A percentile compares a stretch with the other conserved stretches of the same genome.
These are phyloP conservation scores for Centruroides vittatus DNA, from an alignment of 1,140 invertebrate species.

Conservation along the genomic window DNA sequence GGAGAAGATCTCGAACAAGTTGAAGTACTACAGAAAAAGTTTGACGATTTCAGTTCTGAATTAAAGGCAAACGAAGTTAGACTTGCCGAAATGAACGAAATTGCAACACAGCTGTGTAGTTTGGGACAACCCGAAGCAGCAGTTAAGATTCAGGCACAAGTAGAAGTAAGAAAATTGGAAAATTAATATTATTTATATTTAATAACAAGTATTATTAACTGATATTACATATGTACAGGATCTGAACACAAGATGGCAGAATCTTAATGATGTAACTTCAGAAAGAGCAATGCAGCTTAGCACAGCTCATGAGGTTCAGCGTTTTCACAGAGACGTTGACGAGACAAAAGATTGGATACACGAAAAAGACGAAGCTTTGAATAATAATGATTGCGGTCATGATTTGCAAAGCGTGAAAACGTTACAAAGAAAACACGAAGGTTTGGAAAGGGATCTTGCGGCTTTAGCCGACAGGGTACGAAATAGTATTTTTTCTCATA, in stretches of 20 bases:
- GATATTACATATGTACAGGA: conserved; percentile 31
- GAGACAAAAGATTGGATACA: conserved; percentile 99
- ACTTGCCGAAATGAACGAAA: conserved; percentile 91
- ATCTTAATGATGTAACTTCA: conserved; percentile 71
- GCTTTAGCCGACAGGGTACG: conserved; percentile 69
- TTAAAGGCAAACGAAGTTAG: conserved; percentile 94
- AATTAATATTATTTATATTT: no score
- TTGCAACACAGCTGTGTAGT: conserved; percentile 85
- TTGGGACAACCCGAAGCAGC: conserved; percentile 97
- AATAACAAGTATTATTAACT: no score
- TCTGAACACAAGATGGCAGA: conserved; percentile 84
- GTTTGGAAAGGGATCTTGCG: conserved; percentile 87
- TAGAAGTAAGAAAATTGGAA: conserved; percentile 38
- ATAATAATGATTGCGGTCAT: conserved; percentile 89
- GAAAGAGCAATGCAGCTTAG: conserved; percentile 86
- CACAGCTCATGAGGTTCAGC: conserved; percentile 94
- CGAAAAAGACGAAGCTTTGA: conserved; percentile 92
- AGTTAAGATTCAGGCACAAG: conserved; percentile 94
- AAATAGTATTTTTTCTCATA: no score
- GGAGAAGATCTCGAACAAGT: conserved; percentile 95
- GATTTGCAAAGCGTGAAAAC: conserved; percentile 94
- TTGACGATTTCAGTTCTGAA: conserved; percentile 97
- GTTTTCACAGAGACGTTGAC: conserved; percentile 96
- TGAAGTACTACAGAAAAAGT: conserved; percentile 98
- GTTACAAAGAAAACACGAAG: conserved; percentile 93